Evolutionary conservation across 2,888 invertebrate species (phyloP), one percentile per base, ranked within the genome.

Genomic region (Xylota sylvarum): DNA sequence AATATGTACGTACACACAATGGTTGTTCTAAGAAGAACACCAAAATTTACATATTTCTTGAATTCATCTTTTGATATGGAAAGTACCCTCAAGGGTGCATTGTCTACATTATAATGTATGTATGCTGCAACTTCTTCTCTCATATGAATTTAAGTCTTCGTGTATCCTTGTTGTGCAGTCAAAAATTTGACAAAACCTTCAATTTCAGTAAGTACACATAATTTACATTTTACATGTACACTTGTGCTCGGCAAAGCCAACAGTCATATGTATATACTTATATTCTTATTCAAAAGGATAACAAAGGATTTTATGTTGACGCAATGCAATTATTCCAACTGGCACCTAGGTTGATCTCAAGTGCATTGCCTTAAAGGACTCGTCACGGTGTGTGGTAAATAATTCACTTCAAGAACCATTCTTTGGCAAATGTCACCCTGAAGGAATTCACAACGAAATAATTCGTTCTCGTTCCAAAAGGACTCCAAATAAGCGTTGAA

Each of bases 401-500:
- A 64, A 56, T 69, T 32, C 27, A 40, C 62, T 64, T 69, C 27
- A 72, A 65, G 35, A 14, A 48, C 67, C 62, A 37, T n/a, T 58
- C 17, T 74, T 50, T n/a, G 19, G 55, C 27, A 55, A n/a, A 65
- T 64, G 40, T 76, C 50, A 60, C 58, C 83, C 67, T 37, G n/a
- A 65, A 64, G 67, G 60, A 60, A 43, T 62, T 73, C 72, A 67
- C 72, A 58, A 46, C 55, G 27, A n/a, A 58, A 60, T 70, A 69
- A 60, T 72, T 67, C 43, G 55, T 65, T 14, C 70, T 6, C 56
- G 35, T 43, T 74, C 56, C 14, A 74, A 37, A 40, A 80, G 74
- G 69, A 74, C 73, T 69, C 19, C 6, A 70, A 80, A 80, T 60
- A 76, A 80, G 58, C 85, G 76, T 85, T 85, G 85, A 85, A 85